phyloP scores from a whole-genome alignment of 2,113 vertebrate genomes.

The Rhombomys opimus region DNA sequence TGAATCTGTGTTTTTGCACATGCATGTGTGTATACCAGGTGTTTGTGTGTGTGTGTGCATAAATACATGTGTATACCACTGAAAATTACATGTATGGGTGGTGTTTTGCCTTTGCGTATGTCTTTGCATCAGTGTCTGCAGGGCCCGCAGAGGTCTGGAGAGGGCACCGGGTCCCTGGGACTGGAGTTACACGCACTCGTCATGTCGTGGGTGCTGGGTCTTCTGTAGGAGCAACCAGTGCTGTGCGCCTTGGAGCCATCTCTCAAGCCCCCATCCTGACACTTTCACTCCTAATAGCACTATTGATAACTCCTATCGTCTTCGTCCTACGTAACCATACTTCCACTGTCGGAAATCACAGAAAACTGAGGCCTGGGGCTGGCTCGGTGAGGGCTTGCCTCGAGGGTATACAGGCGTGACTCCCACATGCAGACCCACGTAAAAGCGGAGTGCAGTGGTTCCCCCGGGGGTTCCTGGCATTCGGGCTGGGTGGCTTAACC shows the following conservation, averaged over 20 bases:
- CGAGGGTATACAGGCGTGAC: accelerated
- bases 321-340: neutral
- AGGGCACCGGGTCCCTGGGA: neutral
- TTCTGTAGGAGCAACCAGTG: neutral
- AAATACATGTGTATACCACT: too few relatives aligned
- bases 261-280: neutral
- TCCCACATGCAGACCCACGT: neutral
- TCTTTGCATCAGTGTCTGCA: neutral
- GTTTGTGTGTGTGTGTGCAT: neutral
- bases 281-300: neutral
- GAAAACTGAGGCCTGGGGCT: neutral
- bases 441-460: neutral
- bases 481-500: too few relatives aligned
- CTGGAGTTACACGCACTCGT: neutral
- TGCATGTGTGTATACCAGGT: neutral
- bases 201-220: neutral
- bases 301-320: neutral
- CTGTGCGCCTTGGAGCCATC: neutral
- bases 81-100: too few relatives aligned
- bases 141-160: neutral
- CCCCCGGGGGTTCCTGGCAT: neutral
- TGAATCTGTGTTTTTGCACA: neutral
- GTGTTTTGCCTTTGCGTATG: neutral
- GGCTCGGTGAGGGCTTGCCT: neutral
- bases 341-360: neutral